Base-by-base conservation (phyloP, 2,888 invertebrate species). In the Lepetodrilus schrolli region DNA sequence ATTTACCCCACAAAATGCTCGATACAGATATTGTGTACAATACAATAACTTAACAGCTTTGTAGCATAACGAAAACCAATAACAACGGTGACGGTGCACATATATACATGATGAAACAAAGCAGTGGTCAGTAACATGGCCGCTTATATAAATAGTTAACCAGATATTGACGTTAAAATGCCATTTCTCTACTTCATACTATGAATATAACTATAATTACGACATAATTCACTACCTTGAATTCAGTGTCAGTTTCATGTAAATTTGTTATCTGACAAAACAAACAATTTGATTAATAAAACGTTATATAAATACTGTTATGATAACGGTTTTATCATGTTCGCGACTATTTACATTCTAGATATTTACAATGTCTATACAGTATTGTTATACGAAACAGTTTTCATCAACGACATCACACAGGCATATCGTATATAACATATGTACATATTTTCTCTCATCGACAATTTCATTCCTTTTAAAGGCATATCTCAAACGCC, bases 91-190 rank as follows among this genome's bases (percentile, higher is more conserved):
- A n/a, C 2, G 30, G 17, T 23, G 34, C 34, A 58, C 13, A n/a
- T 58, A 58, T 58, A 58, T 58, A 58, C 58, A 58, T 23, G 26
- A 43, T 43, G 17, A 58, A 58, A 58, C 17, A 17, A 30, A 30
- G 58, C 58, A 58, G 30, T 23, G 17, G 7, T 8, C 43, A 5
- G n/a, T 43, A 13, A 43, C n/a, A n/a, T n/a, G 17, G 43, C 43
- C 43, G 17, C n/a, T 17, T 4, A 43, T 3, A 10, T 10, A 43
- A 17, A 43, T 4, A 43, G 5, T 17, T 17, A 13, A 43, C 17
- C 13, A 17, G 43, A 43, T 43, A 8, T 13, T 7, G 10, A 43
- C n/a, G 0, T 13, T 43, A 43, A 7, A 43, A 17, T 10, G 43
- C 17, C 43, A 1, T 17, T 17, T 43, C 43, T 17, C 43, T 7